phyloP scores from a whole-genome alignment of 2,888 invertebrate species.

The Acanthosoma haemorrhoidale region DNA sequence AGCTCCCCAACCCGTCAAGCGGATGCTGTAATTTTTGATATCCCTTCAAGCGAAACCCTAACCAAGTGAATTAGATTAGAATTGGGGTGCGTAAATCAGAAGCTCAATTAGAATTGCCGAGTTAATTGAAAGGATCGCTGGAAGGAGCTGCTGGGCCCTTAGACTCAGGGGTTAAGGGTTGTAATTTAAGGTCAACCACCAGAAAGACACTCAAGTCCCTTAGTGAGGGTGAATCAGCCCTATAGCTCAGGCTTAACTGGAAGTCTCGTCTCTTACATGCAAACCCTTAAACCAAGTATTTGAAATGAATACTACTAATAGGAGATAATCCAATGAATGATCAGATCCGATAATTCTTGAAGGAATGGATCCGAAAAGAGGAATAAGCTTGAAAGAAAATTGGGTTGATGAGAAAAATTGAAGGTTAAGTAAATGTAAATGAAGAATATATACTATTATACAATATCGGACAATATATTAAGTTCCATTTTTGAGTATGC shows the following conservation, averaged over 20 bases:
- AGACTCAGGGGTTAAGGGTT: neutral
- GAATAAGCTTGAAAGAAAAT: too few relatives aligned
- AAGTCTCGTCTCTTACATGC: neutral
- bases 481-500: too few relatives aligned
- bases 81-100: neutral
- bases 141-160: neutral
- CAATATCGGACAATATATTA: too few relatives aligned
- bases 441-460: too few relatives aligned
- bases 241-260: neutral
- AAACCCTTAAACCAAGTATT: too few relatives aligned
- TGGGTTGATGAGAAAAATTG: too few relatives aligned
- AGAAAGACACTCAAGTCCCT: neutral
- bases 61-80: constrained; percentile 5
- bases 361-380: too few relatives aligned
- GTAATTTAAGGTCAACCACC: neutral
- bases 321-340: too few relatives aligned
- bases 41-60: constrained; percentile 4
- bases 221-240: too few relatives aligned
- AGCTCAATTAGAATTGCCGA: neutral
- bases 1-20: neutral
- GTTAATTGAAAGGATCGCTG: constrained; percentile 9
- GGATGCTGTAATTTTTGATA: constrained; percentile 1
- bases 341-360: too few relatives aligned
- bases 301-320: too few relatives aligned
- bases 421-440: too few relatives aligned